Evolutionary conservation across 2,113 vertebrate species (phyloP), one percentile per base, ranked within the genome.

Genomic region (Osmerus mordax): DNA sequence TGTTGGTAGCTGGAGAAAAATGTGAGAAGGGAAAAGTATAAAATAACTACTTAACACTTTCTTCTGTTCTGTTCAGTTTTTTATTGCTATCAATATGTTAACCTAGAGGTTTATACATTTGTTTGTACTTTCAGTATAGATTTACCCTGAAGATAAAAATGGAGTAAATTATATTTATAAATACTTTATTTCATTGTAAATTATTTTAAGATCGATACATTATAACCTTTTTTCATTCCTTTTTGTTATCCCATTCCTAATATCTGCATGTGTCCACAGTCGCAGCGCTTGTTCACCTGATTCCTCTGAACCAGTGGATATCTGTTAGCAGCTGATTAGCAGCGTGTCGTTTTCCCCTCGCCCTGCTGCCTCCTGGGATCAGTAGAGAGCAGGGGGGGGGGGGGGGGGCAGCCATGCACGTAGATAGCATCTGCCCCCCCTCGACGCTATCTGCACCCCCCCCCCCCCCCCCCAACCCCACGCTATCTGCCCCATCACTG

Each of bases 341-440:
- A 52, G 51, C 53, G 52, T 66, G 41, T 66, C 52, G 28, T 16
- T 53, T 67, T 25, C 55, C 52, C 51, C 32, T 73, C 36, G 1
- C 41, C 41, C 54, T 67, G 55, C 67, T 53, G 19, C 63, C 52
- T n/a, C 61, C 23, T 19, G 70, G 55, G 70, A 65, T 55, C 54
- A 54, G 28, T 13, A 19, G 12, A 73, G 19, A 23, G 51, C 16
- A 36, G 54, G 9, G 19, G 60, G 18, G 25, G 25, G 25, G 25
- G 25, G 25, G 25, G 25, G 25, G 68, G 53, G 61, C 68, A 70
- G 32, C 67, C 66, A 73, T n/a, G 67, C 66, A 69, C 19, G 54
- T 51, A 56, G 72, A 74, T 69, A 68, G 51, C 68, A 52, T 64
- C 70, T 72, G 61, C 36, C 28, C 28, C 36, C 54, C 25, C 62